phyloP scores from a whole-genome alignment of 2,113 vertebrate species.

The Blennius ocellaris region DNA sequence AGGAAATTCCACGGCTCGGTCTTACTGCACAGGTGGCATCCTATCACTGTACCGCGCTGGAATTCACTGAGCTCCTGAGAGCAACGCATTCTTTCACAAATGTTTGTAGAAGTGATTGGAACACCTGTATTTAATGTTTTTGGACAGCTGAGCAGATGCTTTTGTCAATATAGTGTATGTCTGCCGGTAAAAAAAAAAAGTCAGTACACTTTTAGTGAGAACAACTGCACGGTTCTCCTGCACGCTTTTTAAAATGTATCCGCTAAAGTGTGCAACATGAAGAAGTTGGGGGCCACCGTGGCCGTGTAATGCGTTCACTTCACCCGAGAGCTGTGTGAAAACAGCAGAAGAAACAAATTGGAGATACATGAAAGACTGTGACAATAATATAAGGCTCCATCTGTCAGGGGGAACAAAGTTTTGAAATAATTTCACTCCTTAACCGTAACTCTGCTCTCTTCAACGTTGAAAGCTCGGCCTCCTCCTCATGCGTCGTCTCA shows the following conservation, averaged over 20 bases:
- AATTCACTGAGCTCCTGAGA: no score
- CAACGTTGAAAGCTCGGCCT: conserved; percentile 17
- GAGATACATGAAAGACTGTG: conserved; percentile 17
- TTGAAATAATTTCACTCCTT: conserved; percentile 32
- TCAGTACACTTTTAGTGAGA: not conserved
- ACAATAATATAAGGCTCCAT: conserved; percentile 36
- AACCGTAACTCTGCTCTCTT: conserved; percentile 36
- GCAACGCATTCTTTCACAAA: no score
- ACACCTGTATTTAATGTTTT: no score
- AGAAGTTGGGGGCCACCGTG: conserved; percentile 27
- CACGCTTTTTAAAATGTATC: not conserved
- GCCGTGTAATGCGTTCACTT: conserved; percentile 10
- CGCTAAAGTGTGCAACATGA: conserved; percentile 21
- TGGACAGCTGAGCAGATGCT: no score
- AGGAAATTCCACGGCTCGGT: no score
- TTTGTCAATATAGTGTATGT: no score
- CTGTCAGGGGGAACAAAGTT: conserved; percentile 46
- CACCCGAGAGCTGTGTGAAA: conserved; percentile 39
- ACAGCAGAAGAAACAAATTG: conserved; percentile 28
- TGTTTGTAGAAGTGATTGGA: no score
- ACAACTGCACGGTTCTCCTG: not conserved
- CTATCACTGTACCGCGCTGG: no score
- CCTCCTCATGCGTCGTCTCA: conserved; percentile 37
- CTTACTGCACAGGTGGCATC: no score
- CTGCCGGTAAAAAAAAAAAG: no score